Base-by-base conservation (phyloP, 2,113 vertebrate species). In the Ageneiosus marmoratus region DNA sequence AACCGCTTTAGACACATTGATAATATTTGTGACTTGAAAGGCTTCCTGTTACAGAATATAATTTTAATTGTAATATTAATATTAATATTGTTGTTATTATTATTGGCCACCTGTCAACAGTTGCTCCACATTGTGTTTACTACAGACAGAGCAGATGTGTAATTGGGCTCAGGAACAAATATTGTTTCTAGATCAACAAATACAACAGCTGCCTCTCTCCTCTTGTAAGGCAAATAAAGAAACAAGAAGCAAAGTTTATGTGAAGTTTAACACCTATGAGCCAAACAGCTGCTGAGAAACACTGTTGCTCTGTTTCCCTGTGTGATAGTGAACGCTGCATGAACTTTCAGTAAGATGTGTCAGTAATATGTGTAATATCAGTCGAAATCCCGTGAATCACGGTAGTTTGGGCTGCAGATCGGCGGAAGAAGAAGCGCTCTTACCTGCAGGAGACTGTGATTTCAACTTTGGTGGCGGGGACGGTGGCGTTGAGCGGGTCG, bases 371-470 rank as follows among this genome's bases (percentile, higher is more conserved):
- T 48, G n/a, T 10, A 2, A 8, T 12, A 48, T 2, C 2, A 12
- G 1, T 2, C 11, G 8, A 12, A 10, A 48, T 48, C 46, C 46
- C 46, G 11, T 2, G 46, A 12, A 0, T 48, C 46, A 48, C 0
- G 46, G 8, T 11, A 12, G 9, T 7, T 9, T 48, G 8, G 9
- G 11, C 46, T 11, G 46, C 2, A 5, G 60, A 32, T 16, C 60
- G 13, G 67, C 22, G 1, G 67, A n/a, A n/a, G n/a, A n/a, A 72
- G 50, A 2, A 7, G 18, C 27, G 27, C 24, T 32, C 92, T 94
- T 89, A 96, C 95, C 95, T 95, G 95, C 95, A 96, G 29, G 95
- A 95, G 63, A 96, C 93, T 1, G 94, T 95, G 84, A 96, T 89
- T 89, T 96, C 95, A 91, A 96, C 95, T 85, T 94, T 93, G 81